These are phyloP conservation scores for Morpho helenor DNA, from an alignment of 2,888 invertebrate species.

Conservation along the genomic window DNA sequence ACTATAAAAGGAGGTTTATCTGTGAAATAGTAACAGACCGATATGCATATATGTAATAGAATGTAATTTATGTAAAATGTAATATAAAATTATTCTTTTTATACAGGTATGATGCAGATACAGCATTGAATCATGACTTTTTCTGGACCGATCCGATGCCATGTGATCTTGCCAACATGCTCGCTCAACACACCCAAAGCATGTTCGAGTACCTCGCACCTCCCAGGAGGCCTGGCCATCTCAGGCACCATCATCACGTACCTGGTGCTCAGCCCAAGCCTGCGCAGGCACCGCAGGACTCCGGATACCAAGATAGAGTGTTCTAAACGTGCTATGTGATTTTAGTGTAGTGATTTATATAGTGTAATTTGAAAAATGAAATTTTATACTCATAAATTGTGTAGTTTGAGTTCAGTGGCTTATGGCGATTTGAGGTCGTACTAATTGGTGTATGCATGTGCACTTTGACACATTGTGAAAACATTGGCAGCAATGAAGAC, in stretches of 20 bases:
- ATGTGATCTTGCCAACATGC: constrained; percentile 92
- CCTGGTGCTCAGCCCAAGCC: constrained; percentile 62
- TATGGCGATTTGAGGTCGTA: too few relatives aligned
- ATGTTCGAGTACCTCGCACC: constrained; percentile 95
- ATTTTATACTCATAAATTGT: too few relatives aligned
- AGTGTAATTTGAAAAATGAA: too few relatives aligned
- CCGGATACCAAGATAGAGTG: constrained; percentile 91
- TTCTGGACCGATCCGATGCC: constrained; percentile 99
- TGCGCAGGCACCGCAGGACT: constrained; percentile 82
- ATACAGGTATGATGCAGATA: constrained; percentile 87
- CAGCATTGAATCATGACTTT: constrained; percentile 97
- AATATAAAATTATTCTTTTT: background rate
- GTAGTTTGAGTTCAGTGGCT: too few relatives aligned
- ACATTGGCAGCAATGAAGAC: too few relatives aligned
- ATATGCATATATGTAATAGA: too few relatives aligned
- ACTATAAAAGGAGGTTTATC: too few relatives aligned
- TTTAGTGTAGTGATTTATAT: background rate
- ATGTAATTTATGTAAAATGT: too few relatives aligned
- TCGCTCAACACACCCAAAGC: constrained; percentile 91
- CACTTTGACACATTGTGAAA: too few relatives aligned
- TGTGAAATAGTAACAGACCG: too few relatives aligned
- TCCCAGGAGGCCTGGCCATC: constrained; percentile 85
- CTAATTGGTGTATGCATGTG: too few relatives aligned
- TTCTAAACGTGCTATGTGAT: constrained; percentile 69
- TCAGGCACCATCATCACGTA: constrained; percentile 84